Evolutionary conservation across 2,888 invertebrate species (phyloP).

Genomic region (Ormyrus labotus): DNA sequence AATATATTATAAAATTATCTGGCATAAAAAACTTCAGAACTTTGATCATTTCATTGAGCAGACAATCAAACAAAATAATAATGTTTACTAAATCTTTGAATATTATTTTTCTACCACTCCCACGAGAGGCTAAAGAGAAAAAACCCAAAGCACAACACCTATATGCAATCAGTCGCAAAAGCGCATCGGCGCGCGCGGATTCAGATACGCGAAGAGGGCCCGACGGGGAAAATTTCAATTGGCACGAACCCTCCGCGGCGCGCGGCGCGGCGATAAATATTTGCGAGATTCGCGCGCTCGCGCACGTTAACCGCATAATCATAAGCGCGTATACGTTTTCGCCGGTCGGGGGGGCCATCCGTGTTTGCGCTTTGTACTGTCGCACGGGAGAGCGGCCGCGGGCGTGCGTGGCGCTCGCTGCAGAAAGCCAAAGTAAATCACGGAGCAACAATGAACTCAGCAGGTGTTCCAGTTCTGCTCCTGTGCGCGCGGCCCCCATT

Average conservation of each 20-base stretch:
- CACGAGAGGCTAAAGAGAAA: background rate
- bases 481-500: conserved; percentile 31
- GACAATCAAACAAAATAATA: too few relatives aligned
- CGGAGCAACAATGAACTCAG: conserved; percentile 54
- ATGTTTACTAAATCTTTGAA: background rate
- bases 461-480: conserved; percentile 55
- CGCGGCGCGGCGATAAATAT: conserved; percentile 45
- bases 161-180: background rate
- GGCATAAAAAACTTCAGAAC: too few relatives aligned
- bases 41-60: too few relatives aligned
- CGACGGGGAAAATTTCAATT: conserved; percentile 37
- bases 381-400: background rate
- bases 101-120: background rate
- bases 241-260: conserved; percentile 15
- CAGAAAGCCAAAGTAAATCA: conserved; percentile 53
- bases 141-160: background rate
- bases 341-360: background rate
- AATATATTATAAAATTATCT: too few relatives aligned
- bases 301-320: conserved; percentile 50
- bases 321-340: conserved; percentile 31
- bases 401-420: background rate
- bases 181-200: background rate
- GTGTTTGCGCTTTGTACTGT: conserved; percentile 16
- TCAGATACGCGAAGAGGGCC: background rate
- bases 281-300: conserved; percentile 43